Evolutionary conservation across 2,113 vertebrate species (phyloP), one percentile per base, ranked within the genome.

Genomic region (Hemibagrus wyckioides): DNA sequence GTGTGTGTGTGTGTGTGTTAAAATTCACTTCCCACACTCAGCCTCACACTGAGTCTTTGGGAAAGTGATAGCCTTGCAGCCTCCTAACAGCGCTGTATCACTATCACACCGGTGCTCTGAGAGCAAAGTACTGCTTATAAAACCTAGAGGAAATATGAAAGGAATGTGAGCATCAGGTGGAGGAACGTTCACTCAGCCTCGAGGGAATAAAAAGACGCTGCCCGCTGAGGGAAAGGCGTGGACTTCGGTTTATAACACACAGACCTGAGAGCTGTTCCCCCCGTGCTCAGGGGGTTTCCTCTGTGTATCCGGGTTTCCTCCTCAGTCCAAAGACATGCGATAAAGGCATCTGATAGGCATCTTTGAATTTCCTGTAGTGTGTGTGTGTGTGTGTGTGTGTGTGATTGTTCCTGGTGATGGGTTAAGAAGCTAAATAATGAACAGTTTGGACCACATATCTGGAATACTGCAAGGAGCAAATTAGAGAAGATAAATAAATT

Each of bases 11-110:
- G 39, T 50, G 79, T 52, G 54, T 44, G 56, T 67, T 8, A 61
- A 28, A 1, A 88, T 76, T 84, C 30, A 82, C 77, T 85, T 86
- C 80, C 48, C 69, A 77, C 88, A 82, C 80, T 56, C n/a, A 30
- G 36, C 41, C 36, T 61, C 41, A 33, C 48, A 54, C 2, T 39
- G 28, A 76, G 71, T 73, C 54, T 71, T 57, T 61, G 56, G 73
- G 41, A 50, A 79, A 63, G 48, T 36, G 36, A 65, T 50, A 81
- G 54, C 36, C 61, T 61, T 17, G 0, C 33, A 41, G 39, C 41
- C 79, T 48, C 25, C 77, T 69, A 30, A 5, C 84, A 79, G 8
- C 4, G 0, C 25, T 10, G 9, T 28, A 28, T 28, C n/a, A 39
- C 44, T 28, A 28, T 28, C 69, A 75, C 8, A 13, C 28, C 30